Percentiles rank a stretch among this genome's conserved stretches.
Evolutionary conservation across 2,888 invertebrate genomes (phyloP).

Genomic region (Caenorhabditis panamensis): DNA sequence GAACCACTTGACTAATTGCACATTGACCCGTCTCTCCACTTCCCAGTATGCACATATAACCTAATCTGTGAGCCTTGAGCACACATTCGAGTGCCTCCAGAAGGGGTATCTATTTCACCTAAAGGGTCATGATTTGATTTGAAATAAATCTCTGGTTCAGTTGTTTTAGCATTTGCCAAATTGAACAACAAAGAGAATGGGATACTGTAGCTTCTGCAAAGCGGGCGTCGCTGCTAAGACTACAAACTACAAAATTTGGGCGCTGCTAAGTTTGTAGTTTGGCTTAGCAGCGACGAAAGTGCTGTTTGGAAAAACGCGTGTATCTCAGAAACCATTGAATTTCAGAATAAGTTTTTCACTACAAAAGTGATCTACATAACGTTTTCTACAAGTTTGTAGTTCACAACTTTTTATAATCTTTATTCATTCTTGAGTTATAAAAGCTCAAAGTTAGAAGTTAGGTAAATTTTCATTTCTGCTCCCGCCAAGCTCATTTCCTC

Average conservation of each 20-base stretch:
- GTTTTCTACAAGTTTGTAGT: too few relatives aligned
- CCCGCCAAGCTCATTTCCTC: not conserved
- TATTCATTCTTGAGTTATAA: too few relatives aligned
- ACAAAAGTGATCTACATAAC: too few relatives aligned
- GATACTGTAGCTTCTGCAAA: not conserved
- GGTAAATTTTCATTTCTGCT: not conserved
- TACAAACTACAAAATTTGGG: not conserved
- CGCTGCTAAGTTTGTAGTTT: not conserved
- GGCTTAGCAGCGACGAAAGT: too few relatives aligned
- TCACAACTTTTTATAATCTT: too few relatives aligned
- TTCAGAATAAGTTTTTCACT: too few relatives aligned
- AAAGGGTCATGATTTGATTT: slow-evolving; percentile 21
- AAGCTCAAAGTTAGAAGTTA: too few relatives aligned
- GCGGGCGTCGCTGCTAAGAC: not conserved
- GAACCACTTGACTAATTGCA: slow-evolving; percentile 54
- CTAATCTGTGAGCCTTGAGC: slow-evolving; percentile 36
- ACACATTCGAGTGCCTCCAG: slow-evolving; percentile 24
- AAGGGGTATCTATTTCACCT: slow-evolving; percentile 53
- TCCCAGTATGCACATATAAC: slow-evolving; percentile 25
- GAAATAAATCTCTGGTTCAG: not conserved
- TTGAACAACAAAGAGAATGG: not conserved
- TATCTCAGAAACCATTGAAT: too few relatives aligned
- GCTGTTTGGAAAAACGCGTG: too few relatives aligned
- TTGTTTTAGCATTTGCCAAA: not conserved
- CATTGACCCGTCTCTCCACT: slow-evolving; percentile 25